A percentile compares a stretch with the other conserved stretches of the same genome.
These are phyloP conservation scores for Macrotis lagotis DNA, from an alignment of 2,113 vertebrate genomes.

Conservation along the genomic window DNA sequence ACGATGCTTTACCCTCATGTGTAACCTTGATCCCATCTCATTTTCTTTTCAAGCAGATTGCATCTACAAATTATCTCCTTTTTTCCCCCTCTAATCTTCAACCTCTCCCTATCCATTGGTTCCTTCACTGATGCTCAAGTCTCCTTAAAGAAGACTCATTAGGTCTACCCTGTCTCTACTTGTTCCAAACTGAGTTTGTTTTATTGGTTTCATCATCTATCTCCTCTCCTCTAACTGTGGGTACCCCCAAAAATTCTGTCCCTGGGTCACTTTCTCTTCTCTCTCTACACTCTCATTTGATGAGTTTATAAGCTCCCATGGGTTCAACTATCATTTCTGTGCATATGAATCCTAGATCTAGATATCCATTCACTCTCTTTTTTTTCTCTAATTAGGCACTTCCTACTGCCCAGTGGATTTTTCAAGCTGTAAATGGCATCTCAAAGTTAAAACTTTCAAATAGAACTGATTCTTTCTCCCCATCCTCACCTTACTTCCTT, in stretches of 20 bases:
- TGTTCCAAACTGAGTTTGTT: not conserved
- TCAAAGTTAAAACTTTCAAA: not conserved
- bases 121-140: no score
- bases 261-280: not conserved
- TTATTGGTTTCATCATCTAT: not conserved
- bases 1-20: not conserved
- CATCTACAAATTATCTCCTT: not conserved
- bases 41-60: not conserved
- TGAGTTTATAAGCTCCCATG: not conserved
- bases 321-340: not conserved
- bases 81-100: not conserved
- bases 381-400: not conserved
- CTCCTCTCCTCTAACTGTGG: not conserved
- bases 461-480: not conserved
- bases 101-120: not conserved
- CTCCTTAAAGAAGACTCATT: not conserved
- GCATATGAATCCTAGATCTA: not conserved
- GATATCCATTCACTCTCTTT: not conserved
- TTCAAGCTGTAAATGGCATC: not conserved
- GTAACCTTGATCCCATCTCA: not conserved
- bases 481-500: not conserved
- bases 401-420: not conserved
- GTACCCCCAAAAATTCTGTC: not conserved
- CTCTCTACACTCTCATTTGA: not conserved
- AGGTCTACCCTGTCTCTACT: not conserved